Base-by-base conservation (phyloP, 2,113 vertebrate genomes). In the Syrrhaptes paradoxus region DNA sequence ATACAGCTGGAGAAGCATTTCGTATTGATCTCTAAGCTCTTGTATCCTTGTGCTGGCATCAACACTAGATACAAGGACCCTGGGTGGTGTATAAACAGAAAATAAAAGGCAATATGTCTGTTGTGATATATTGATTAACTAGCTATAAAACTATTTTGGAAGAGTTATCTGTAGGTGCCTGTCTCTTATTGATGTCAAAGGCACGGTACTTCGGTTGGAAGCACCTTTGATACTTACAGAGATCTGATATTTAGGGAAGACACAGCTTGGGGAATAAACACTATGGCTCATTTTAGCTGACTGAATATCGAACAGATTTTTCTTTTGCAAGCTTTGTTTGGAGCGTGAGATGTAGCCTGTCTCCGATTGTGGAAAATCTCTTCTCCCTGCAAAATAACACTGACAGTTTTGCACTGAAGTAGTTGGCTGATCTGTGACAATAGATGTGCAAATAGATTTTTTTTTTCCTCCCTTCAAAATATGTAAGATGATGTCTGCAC, bases 101-200 rank as follows among this genome's bases (percentile, higher is more conserved):
- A 61, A 70, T 55, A 93, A 95, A 94, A 89, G 90, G 49, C 43
- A 67, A n/a, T 31, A 3, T 36, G 41, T 61, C 57, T 86, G 14
- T 13, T 83, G 54, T 74, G 72, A 38, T 79, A 7, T 76, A 96
- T 80, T 63, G 87, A 94, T 95, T 84, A 87, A 61, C 59, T 73
- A 72, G 85, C 63, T 91, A 79, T 87, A 75, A 96, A 88, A 78
- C 93, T 67, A 92, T 79, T 87, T 90, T 59, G 57, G 73, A 95
- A 96, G 86, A 89, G 92, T 83, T 90, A 87, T 93, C 87, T 8
- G 4, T 43, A 67, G 77, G 41, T 79, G 17, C 73, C 59, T 85
- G 79, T 61, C 66, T 55, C 80, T 91, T 90, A 79, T 73, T 87
- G 93, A 62, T 93, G 88, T 48, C 26, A 13, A 65, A 96, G 77